Percentiles rank a stretch among this genome's conserved stretches.
These are phyloP conservation scores for Phania funesta DNA, from an alignment of 2,888 invertebrate genomes.

Conservation along the genomic window DNA sequence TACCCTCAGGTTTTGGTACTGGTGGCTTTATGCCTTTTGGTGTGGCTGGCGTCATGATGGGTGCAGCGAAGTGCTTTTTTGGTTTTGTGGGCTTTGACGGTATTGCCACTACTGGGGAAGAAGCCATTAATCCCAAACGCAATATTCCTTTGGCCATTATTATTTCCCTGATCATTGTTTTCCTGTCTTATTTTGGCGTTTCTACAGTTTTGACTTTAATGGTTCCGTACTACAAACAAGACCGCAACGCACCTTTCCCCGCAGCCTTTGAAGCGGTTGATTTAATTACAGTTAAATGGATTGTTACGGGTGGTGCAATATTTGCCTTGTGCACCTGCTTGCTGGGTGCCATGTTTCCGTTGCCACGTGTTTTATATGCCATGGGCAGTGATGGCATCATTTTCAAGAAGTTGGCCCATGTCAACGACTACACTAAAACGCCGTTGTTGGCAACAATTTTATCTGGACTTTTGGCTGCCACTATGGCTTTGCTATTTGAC, in stretches of 20 bases:
- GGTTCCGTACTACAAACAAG: slow-evolving; percentile 94
- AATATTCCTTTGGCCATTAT: slow-evolving; percentile 95
- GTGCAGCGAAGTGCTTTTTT: slow-evolving; percentile 92
- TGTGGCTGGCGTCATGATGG: slow-evolving; percentile 91
- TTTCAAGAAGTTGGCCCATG: slow-evolving; percentile 86
- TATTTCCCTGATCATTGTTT: slow-evolving; percentile 90
- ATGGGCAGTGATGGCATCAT: slow-evolving; percentile 95
- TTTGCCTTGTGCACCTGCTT: slow-evolving; percentile 94
- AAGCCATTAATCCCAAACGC: slow-evolving; percentile 94
- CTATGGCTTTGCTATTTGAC: slow-evolving; percentile 93
- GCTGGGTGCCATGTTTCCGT: slow-evolving; percentile 92
- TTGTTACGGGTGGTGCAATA: slow-evolving; percentile 94
- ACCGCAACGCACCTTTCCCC: slow-evolving; percentile 92
- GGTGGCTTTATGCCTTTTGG: slow-evolving; percentile 98
- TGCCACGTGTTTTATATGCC: slow-evolving; percentile 93
- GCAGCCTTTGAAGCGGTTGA: slow-evolving; percentile 89
- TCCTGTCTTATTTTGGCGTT: slow-evolving; percentile 93
- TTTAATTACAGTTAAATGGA: slow-evolving; percentile 90
- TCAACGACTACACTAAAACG: slow-evolving; percentile 89
- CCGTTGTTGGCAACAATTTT: slow-evolving; percentile 89
- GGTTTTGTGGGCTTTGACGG: slow-evolving; percentile 98
- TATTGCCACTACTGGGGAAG: slow-evolving; percentile 95
- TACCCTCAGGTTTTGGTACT: slow-evolving; percentile 84
- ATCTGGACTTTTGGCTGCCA: slow-evolving; percentile 89
- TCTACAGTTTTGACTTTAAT: slow-evolving; percentile 96